Conservation (phyloP, 1,140 invertebrate genomes). For the Sitophilus oryzae region DNA sequence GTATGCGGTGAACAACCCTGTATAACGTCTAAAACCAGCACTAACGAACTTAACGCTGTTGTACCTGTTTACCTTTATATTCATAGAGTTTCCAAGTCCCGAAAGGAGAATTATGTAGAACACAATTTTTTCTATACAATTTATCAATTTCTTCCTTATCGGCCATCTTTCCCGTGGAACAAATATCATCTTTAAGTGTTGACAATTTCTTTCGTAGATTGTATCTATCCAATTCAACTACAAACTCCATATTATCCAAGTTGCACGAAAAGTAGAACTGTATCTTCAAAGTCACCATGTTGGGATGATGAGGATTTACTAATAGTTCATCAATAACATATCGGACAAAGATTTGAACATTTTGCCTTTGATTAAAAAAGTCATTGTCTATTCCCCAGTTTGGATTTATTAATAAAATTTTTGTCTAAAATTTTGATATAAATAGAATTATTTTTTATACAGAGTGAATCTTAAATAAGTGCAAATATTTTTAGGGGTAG, state of each 20-base stretch:
- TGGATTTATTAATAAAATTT: constrained; percentile 48
- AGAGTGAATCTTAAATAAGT: not conserved
- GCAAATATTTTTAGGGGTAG: not conserved
- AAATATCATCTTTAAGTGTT: constrained; percentile 53
- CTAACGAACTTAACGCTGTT: too few species aligned
- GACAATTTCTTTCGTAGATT: constrained; percentile 47
- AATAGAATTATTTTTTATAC: not conserved
- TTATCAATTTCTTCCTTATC: constrained; percentile 48
- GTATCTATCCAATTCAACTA: constrained; percentile 49
- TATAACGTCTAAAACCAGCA: too few species aligned
- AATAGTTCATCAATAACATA: constrained; percentile 44
- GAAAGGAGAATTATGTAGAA: constrained; percentile 55
- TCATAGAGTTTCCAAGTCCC: constrained; percentile 58
- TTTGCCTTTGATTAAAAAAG: constrained; percentile 44
- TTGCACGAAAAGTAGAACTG: constrained; percentile 65
- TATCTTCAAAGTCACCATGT: constrained; percentile 55
- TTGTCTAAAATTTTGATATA: constrained; percentile 37
- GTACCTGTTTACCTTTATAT: constrained; percentile 55
- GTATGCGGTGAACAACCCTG: too few species aligned
- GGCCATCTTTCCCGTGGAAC: constrained; percentile 45
- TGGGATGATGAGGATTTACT: constrained; percentile 38
- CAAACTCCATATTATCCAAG: constrained; percentile 53
- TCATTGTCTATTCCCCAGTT: constrained; percentile 48
- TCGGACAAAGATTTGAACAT: constrained; percentile 47
- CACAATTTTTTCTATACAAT: constrained; percentile 58